Evolutionary conservation across 1,140 invertebrate species (phyloP), one percentile per base, ranked within the genome.

Genomic region (Aphaenogaster floridana): DNA sequence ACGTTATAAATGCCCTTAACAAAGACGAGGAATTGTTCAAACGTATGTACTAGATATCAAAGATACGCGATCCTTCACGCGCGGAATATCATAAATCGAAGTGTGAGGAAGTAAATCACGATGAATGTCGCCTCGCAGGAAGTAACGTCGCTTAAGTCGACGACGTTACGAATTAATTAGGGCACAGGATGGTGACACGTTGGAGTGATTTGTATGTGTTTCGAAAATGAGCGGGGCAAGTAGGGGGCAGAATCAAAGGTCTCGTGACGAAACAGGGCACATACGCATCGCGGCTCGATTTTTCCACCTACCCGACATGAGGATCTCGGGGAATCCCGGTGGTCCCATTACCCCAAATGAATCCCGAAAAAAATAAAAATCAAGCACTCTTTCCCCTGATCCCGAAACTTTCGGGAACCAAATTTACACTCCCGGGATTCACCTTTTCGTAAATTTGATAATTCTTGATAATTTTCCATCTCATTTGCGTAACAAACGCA

Each of bases 161-260:
- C 92, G 93, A 93, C 91, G 93, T 90, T 92, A 94, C 92, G 91
- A 77, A 93, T 93, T 92, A 92, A 87, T 91, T 86, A 91, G 87
- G 88, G 80, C 71, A 91, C 88, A 89, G 84, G 80, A 90, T 92
- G 91, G 88, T 91, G 91, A 94, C 42, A 69, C 89, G 87, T 92
- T 92, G 88, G 92, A 92, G 92, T 93, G 93, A 94, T 92, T 86
- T 87, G 86, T 89, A 93, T 94, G 91, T 93, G 92, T 91, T 91
- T 94, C 88, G 91, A 94, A 93, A 93, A 94, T 94, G 88, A 93
- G 92, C 90, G 74, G 89, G 92, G 83, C 15, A 57, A 77, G 34
- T 78, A 42, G 76, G 78, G 64, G 88, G 87, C 86, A 88, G 54
- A 83, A 81, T 88, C 77, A 66, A 88, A 83, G 61, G 77, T 45